phyloP scores from a whole-genome alignment of 2,113 vertebrate genomes.

The Vulpes vulpes region DNA sequence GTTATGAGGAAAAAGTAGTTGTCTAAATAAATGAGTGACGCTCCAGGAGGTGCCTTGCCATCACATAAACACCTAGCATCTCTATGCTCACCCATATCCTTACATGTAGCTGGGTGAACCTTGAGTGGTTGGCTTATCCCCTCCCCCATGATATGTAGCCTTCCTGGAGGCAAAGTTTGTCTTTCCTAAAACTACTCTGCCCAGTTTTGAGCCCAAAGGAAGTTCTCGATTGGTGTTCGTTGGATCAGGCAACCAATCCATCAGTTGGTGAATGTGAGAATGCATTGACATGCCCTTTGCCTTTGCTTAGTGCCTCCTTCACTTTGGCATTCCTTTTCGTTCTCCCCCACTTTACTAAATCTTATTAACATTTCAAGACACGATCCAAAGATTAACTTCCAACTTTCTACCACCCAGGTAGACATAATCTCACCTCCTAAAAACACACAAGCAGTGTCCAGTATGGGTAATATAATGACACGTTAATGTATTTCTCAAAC shows the following conservation, averaged over 20 bases:
- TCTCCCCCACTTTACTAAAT: neutral
- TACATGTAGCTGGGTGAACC: accelerated
- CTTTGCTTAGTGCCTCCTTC: neutral
- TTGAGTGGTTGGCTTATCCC: neutral
- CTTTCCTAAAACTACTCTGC: neutral
- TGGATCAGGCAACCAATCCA: neutral
- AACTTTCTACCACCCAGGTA: neutral
- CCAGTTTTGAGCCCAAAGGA: neutral
- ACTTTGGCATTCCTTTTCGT: neutral
- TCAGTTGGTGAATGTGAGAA: neutral
- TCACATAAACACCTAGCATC: neutral
- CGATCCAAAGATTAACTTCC: neutral
- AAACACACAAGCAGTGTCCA: neutral
- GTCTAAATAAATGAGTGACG: neutral
- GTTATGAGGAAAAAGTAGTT: neutral
- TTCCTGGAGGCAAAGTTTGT: neutral
- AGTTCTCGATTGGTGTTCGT: neutral
- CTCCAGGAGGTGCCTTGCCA: neutral
- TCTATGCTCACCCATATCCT: no score
- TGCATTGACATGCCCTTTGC: accelerated
- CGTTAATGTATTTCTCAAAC: neutral
- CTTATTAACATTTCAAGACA: neutral
- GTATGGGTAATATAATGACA: neutral
- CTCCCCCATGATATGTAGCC: accelerated
- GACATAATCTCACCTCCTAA: neutral